Percentiles rank a stretch among this genome's conserved stretches.
Conservation (phyloP, 2,797 vertebrate species). For the Platalea minor region DNA sequence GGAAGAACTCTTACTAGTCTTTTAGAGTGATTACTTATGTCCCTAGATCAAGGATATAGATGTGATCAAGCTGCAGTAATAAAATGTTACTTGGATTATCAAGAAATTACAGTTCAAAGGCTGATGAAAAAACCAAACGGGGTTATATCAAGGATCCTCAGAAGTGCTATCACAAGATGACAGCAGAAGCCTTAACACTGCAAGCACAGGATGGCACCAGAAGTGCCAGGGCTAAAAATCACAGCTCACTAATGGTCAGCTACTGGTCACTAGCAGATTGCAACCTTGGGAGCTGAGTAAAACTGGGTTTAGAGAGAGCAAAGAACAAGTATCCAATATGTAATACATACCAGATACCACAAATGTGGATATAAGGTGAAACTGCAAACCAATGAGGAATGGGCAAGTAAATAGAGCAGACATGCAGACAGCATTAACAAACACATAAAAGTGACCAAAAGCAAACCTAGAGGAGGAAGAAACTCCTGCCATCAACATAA, state of each 20-base stretch:
- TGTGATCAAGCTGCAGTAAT: background rate
- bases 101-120: background rate
- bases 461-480: background rate
- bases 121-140: background rate
- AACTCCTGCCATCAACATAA: background rate
- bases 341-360: background rate
- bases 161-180: background rate
- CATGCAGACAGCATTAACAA: background rate
- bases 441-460: background rate
- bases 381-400: background rate
- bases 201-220: background rate
- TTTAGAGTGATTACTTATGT: background rate
- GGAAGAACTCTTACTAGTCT: background rate
- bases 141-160: background rate
- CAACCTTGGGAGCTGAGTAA: background rate
- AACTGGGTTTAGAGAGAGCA: background rate
- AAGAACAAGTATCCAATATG: background rate
- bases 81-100: background rate
- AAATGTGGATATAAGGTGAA: background rate
- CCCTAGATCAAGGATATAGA: background rate
- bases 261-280: background rate
- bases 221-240: background rate
- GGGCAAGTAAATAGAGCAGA: background rate
- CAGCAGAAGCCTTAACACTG: background rate
- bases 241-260: background rate